Evolutionary conservation across 2,797 vertebrate genomes (phyloP), one percentile per base, ranked within the genome.

Genomic region (Pelodytes ibericus): DNA sequence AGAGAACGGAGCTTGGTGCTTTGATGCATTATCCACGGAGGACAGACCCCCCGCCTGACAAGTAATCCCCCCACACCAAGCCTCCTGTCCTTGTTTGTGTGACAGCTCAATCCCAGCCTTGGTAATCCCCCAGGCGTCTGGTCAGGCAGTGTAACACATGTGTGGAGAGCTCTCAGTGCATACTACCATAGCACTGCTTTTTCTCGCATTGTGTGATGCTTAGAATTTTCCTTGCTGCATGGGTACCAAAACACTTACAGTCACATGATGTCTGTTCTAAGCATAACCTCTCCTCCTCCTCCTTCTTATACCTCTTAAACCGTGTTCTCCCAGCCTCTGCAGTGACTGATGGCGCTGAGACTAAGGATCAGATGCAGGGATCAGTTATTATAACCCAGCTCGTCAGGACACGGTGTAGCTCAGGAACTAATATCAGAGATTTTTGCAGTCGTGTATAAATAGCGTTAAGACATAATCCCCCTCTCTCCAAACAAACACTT

Each of bases 201-300:
- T 58, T 56, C 70, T 62, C 56, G 71, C 24, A 73, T 72, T 60
- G 69, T 53, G 63, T 79, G 57, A 68, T 73, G 75, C 75, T 26
- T 24, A 53, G 63, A 61, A 73, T 63, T 79, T 39, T 61, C 57
- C 76, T 79, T 71, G 62, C 76, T 79, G 76, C 71, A 73, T 73
- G 70, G 76, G 76, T 79, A 79, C 76, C 76, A 79, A 79, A 79
- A 79, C 76, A 79, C 57, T 73, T 60, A 61, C 24, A 25, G 71
- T 79, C 76, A 79, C 76, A 57, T 79, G 76, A 73, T 73, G 76
- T 57, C 71, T 56, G 63, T 68, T 73, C 57, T 58, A 68, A 11
- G 33, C 76, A 73, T 79, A 61, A 79, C 71, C 71, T 73, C 76
- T 79, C 71, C 71, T 44, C 76, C 76, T 79, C 56, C 64, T 44